Evolutionary conservation across 2,888 invertebrate species (phyloP), one percentile per base, ranked within the genome.

Genomic region (Dryadula phaetusa): DNA sequence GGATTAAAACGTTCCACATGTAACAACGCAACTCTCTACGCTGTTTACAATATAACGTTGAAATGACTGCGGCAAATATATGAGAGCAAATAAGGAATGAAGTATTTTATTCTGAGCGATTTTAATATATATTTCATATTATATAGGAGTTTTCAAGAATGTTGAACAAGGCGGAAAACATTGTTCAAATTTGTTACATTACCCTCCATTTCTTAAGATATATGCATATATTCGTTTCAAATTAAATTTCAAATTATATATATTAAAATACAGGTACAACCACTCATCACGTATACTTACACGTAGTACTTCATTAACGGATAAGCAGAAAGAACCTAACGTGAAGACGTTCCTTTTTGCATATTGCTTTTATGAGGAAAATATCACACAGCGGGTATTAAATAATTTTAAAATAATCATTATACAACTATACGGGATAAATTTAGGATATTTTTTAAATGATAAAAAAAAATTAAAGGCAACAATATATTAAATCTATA

Each of bases 1-100:
- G 80, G 82, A 84, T 88, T 86, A 83, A 82, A 86, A 52, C 53
- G 62, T 25, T 42, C 58, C 58, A 49, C 81, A 78, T 82, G 76
- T 74, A 69, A 74, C 73, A 18, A 52, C 20, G 32, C 4, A 14
- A 44, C 44, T 37, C 56, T 47, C 37, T 44, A 44, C 72, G 74
- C 64, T 62, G 72, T 72, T 70, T 65, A 70, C 62, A 67, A 64
- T 63, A 63, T 53, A 34, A 61, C 37, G 46, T 58, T 16, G 34
- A 54, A 25, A 63, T 49, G 10, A 37, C 44, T 61, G 34, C 54
- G n/a, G 8, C 53, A 54, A 67, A 60, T 40, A 60, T 25, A 46
- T 34, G 22, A 46, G 18, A 20, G 28, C 16, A 61, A 22, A 58
- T 53, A 64, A 60, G 46, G 37, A 46, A 67, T 64, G 56, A 56